Evolutionary conservation across 2,797 vertebrate species (phyloP), one percentile per base, ranked within the genome.

Genomic region (Paratrypauchen microcephalus): DNA sequence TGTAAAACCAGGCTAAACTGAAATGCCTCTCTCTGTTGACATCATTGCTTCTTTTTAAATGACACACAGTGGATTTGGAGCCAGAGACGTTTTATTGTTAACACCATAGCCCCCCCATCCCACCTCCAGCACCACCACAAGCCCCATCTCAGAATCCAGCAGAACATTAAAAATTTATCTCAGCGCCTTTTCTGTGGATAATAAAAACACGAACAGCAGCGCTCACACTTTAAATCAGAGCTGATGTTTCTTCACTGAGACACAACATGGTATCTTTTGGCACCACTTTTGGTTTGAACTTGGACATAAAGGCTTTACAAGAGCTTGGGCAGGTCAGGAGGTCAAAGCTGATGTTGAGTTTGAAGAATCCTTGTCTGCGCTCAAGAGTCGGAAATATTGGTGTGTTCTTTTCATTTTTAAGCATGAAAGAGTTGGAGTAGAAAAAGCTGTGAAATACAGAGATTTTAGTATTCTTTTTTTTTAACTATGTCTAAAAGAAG

Each of bases 111-210:
- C 56, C 83, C 84, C 77, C 32, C 2, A 3, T 21, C 12, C 75
- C 81, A 74, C 75, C 74, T 73, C 80, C 47, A 81, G 80, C 76
- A 72, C 36, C 74, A 79, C 54, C 73, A 71, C 72, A 9, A 36
- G 32, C 78, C 8, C 36, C 26, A 80, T 83, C 73, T 79, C 71
- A 48, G 76, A 73, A 86, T 86, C 84, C 85, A 56, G 69, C 21
- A 47, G 72, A 75, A 55, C 84, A 90, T 91, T 83, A 87, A 90
- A 88, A 82, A 91, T 89, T 64, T 79, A 90, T 87, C 72, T 75
- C 52, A 77, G 66, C 62, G 70, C 76, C 71, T 81, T 85, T 75
- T 79, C 78, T 68, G 74, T 69, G 70, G 81, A 84, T 86, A 83
- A 83, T 86, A 87, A 86, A 83, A 83, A 73, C 66, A 87, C 63